A percentile compares a stretch with the other conserved stretches of the same genome.
Conservation (phyloP, 2,797 vertebrate species). For the Cheirogaleus major region DNA sequence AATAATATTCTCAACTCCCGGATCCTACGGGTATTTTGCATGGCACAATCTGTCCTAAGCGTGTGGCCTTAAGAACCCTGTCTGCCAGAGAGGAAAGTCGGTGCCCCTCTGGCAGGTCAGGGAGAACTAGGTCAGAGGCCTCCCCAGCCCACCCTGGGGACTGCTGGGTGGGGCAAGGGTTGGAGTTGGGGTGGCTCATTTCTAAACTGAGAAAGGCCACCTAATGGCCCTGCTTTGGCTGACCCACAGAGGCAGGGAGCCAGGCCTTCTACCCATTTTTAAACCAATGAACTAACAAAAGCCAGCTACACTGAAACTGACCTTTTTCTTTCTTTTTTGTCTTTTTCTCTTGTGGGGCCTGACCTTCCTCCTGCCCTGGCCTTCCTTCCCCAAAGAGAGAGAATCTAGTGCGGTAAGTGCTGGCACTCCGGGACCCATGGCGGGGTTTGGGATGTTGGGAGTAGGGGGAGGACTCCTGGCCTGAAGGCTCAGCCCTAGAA, state of each 20-base stretch:
- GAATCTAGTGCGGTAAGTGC: constrained; percentile 94
- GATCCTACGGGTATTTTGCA: neutral
- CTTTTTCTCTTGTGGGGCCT: neutral
- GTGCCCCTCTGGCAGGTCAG: neutral
- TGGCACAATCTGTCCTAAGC: neutral
- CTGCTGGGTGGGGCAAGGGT: neutral
- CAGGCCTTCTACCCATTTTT: neutral
- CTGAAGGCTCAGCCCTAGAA: neutral
- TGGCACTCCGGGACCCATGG: neutral
- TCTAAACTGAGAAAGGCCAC: neutral
- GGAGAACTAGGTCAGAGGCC: neutral
- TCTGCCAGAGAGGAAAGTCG: neutral
- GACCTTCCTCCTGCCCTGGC: constrained; percentile 12
- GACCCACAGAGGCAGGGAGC: neutral
- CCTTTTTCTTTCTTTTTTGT: constrained; percentile 78
- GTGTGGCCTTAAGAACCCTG: neutral
- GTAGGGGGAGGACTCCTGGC: neutral
- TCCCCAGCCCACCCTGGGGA: too few species aligned
- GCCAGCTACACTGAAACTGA: neutral
- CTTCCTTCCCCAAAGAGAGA: constrained; percentile 89
- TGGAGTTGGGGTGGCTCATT: neutral
- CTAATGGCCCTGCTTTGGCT: neutral
- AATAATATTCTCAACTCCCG: neutral
- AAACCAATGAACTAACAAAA: neutral
- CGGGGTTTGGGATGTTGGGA: neutral